Percentiles rank a stretch among this genome's conserved stretches.
Evolutionary conservation across 2,113 vertebrate genomes (phyloP).

Genomic region (Lycaon pictus): DNA sequence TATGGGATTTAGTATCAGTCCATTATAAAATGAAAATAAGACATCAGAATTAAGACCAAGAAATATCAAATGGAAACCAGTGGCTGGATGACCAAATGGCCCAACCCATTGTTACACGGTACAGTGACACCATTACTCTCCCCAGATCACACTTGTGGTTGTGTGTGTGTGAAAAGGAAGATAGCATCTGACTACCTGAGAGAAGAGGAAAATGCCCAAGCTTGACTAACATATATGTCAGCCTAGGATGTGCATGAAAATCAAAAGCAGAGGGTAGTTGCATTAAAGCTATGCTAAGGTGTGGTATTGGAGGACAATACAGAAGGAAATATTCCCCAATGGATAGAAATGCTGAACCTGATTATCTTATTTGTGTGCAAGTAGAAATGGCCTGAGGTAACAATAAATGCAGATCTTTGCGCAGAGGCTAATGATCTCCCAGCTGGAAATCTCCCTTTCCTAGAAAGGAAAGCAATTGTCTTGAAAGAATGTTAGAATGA

Average conservation of each 20-base stretch:
- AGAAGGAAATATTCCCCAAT: neutral
- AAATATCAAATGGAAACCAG: neutral
- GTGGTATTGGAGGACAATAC: neutral
- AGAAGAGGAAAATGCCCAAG: neutral
- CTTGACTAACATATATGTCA: neutral
- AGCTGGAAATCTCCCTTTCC: neutral
- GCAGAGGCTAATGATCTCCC: neutral
- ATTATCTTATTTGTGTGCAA: neutral
- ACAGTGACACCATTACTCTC: neutral
- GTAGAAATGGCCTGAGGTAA: neutral
- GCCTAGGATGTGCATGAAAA: neutral
- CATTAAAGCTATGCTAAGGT: neutral
- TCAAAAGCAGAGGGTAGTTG: neutral
- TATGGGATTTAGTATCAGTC: neutral
- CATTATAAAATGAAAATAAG: neutral
- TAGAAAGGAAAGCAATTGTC: neutral
- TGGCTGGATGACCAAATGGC: neutral
- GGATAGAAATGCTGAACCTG: neutral
- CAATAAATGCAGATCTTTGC: neutral
- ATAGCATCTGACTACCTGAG: neutral
- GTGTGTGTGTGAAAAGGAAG: neutral
- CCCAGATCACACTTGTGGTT: neutral
- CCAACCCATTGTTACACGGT: neutral
- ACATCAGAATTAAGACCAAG: neutral
- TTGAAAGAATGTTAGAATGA: neutral